phyloP scores from a whole-genome alignment of 2,113 vertebrate genomes.

The Verasper variegatus region DNA sequence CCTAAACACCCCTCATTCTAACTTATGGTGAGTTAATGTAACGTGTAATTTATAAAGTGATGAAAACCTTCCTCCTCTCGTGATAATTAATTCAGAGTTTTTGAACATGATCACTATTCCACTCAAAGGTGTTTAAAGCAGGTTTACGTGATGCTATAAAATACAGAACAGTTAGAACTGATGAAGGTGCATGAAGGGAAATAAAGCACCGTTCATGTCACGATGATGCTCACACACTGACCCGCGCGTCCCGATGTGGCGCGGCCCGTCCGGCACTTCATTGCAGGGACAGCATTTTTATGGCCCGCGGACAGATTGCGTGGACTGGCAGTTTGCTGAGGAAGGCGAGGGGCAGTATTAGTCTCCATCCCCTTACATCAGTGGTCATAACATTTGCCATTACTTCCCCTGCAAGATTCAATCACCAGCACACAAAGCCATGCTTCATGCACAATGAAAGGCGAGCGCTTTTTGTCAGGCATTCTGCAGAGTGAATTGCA shows the following conservation, averaged over 20 bases:
- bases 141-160: background rate
- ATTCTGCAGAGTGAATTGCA: slow-evolving; percentile 70
- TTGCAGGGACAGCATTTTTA: slow-evolving; percentile 33
- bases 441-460: slow-evolving; percentile 74
- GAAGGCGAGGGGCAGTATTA: slow-evolving; percentile 56
- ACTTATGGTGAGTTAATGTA: too few relatives aligned
- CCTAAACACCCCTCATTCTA: too few relatives aligned
- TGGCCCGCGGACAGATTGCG: slow-evolving; percentile 57
- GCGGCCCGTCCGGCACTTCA: slow-evolving; percentile 17
- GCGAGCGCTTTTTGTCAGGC: slow-evolving; percentile 74
- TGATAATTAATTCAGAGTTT: too few relatives aligned
- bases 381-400: slow-evolving; percentile 77
- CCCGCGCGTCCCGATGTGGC: background rate
- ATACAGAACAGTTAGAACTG: background rate
- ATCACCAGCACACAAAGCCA: slow-evolving; percentile 74
- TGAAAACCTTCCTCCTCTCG: too few relatives aligned
- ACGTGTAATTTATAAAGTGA: too few relatives aligned
- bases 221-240: slow-evolving; percentile 1
- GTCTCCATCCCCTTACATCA: slow-evolving; percentile 77
- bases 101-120: too few relatives aligned
- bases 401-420: slow-evolving; percentile 76
- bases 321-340: slow-evolving; percentile 58
- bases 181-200: background rate
- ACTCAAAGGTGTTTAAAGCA: background rate
- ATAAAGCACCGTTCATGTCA: background rate